Percentiles rank a stretch among this genome's conserved stretches.
These are phyloP conservation scores for Oreamnos americanus DNA, from an alignment of 2,113 vertebrate genomes.

Conservation along the genomic window DNA sequence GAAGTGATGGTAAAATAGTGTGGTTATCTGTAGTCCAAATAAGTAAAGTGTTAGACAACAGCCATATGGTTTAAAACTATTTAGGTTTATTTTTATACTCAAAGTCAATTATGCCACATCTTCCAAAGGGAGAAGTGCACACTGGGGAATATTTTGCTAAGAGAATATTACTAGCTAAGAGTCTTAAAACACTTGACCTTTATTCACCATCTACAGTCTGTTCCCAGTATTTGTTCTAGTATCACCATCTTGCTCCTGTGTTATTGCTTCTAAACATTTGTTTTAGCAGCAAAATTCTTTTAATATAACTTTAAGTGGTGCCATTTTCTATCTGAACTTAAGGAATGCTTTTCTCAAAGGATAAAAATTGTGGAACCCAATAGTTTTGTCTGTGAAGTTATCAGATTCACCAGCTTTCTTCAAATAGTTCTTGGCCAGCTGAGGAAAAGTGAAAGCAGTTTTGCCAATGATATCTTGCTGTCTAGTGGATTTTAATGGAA, in stretches of 20 bases:
- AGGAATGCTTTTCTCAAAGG: background rate
- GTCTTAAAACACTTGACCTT: slow-evolving; percentile 22
- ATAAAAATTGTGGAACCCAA: background rate
- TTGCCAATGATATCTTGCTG: background rate
- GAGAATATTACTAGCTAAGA: slow-evolving; percentile 35
- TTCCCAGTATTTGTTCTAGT: background rate
- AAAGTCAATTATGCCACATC: slow-evolving; percentile 38
- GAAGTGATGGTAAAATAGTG: background rate
- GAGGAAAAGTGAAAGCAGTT: background rate
- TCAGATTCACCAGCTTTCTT: background rate
- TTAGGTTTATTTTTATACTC: slow-evolving; percentile 46
- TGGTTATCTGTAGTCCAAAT: slow-evolving; percentile 17
- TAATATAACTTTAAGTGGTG: background rate
- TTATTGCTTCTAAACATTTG: background rate
- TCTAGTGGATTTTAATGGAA: background rate
- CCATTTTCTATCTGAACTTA: background rate
- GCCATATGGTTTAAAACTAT: slow-evolving; percentile 11
- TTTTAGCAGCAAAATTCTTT: background rate
- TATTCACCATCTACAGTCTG: background rate
- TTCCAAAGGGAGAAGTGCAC: background rate
- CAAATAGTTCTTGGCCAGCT: background rate
- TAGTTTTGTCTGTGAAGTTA: background rate
- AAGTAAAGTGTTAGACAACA: slow-evolving; percentile 25
- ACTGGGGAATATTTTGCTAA: background rate
- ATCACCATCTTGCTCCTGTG: background rate